Evolutionary conservation across 2,888 invertebrate species (phyloP).

Genomic region (Trachelus iudaicus): DNA sequence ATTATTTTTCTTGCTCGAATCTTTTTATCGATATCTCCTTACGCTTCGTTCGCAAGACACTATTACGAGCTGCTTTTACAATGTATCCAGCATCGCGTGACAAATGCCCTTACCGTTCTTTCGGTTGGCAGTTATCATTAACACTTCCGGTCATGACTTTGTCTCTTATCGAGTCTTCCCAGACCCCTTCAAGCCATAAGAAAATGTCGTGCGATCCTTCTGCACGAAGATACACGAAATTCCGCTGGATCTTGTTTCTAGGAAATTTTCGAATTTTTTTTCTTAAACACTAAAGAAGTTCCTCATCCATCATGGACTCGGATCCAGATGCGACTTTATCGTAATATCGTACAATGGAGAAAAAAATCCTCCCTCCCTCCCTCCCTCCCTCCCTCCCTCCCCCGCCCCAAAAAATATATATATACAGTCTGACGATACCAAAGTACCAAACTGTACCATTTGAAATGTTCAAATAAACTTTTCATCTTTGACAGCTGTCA

Average conservation of each 20-base stretch:
- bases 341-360: neutral
- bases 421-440: neutral
- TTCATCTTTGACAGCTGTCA: neutral
- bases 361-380: too few species aligned
- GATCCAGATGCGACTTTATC: neutral
- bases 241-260: neutral
- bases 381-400: too few species aligned
- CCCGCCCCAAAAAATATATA: too few species aligned
- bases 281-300: neutral
- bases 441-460: neutral
- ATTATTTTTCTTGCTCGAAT: neutral
- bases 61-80: neutral
- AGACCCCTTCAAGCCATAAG: neutral
- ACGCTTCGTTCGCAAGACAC: neutral
- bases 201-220: neutral
- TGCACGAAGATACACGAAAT: neutral
- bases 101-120: neutral
- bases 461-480: too few species aligned
- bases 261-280: neutral
- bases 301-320: neutral
- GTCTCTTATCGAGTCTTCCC: neutral
- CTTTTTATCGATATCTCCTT: neutral
- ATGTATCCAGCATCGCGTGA: neutral
- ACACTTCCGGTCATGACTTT: neutral
- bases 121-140: neutral